These are phyloP conservation scores for Alces alces DNA, from an alignment of 2,113 vertebrate genomes.

Conservation along the genomic window DNA sequence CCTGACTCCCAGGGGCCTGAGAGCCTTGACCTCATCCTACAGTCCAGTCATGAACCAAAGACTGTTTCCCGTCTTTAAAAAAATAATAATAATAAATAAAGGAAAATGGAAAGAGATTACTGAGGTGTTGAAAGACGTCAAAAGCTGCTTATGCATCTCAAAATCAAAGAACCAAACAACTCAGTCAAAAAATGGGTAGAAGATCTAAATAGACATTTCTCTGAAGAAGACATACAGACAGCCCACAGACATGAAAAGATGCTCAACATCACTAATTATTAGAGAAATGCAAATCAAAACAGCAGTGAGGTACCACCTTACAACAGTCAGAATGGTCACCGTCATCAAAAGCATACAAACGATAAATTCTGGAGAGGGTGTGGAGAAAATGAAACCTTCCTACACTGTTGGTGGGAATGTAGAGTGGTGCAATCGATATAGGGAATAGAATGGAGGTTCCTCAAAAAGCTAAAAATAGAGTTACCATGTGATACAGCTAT, in stretches of 20 bases:
- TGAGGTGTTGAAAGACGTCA: background rate
- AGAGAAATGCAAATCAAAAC: background rate
- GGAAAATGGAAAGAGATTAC: background rate
- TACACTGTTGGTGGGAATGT: background rate
- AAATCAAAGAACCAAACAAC: background rate
- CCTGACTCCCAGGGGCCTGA: background rate
- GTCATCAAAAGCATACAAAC: background rate
- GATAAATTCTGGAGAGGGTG: background rate
- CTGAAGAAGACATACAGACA: background rate
- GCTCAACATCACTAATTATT: background rate
- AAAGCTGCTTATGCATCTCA: background rate
- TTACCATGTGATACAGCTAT: background rate
- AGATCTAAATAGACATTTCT: background rate
- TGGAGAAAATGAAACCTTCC: background rate
- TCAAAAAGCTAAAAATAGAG: background rate
- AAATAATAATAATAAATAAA: background rate
- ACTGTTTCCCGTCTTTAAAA: background rate
- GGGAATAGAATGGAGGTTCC: background rate
- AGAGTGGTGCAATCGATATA: background rate
- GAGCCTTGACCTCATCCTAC: background rate
- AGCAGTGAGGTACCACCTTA: background rate
- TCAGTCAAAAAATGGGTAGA: background rate
- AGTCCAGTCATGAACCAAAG: background rate
- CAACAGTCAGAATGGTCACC: background rate
- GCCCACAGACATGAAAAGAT: background rate